These are phyloP conservation scores for Trypoxylon attenuatum DNA, from an alignment of 2,888 invertebrate species.

Conservation along the genomic window DNA sequence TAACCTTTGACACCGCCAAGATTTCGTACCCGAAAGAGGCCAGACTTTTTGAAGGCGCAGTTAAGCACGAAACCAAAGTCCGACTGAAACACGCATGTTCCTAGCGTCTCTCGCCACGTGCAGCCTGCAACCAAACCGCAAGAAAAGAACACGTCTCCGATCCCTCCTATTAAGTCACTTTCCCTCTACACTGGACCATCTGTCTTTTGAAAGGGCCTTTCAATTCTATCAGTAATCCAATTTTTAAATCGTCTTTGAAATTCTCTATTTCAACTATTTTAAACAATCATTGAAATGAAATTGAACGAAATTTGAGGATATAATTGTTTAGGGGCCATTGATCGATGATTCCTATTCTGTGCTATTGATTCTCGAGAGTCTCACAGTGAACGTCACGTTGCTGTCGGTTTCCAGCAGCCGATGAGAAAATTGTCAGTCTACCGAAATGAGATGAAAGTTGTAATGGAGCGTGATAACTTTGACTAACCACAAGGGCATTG, in stretches of 20 bases:
- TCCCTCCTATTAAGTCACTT: too few relatives aligned
- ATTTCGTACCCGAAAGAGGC: slow-evolving; percentile 92
- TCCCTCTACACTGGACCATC: too few relatives aligned
- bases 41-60: slow-evolving; percentile 94
- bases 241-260: too few relatives aligned
- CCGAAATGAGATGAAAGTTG: neutral
- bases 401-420: too few relatives aligned
- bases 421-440: too few relatives aligned
- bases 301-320: too few relatives aligned
- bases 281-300: too few relatives aligned
- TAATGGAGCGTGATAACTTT: neutral
- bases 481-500: neutral
- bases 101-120: slow-evolving; percentile 80
- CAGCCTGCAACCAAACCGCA: slow-evolving; percentile 77
- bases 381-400: slow-evolving; percentile 10
- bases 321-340: neutral
- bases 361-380: slow-evolving; percentile 57
- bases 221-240: too few relatives aligned
- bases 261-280: too few relatives aligned
- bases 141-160: slow-evolving; percentile 57
- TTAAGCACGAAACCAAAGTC: slow-evolving; percentile 93
- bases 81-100: slow-evolving; percentile 90
- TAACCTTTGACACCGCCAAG: slow-evolving; percentile 93
- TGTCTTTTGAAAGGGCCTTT: too few relatives aligned
- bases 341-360: slow-evolving; percentile 56